phyloP scores from a whole-genome alignment of 2,797 vertebrate genomes.

The Clarias laeviceps region DNA sequence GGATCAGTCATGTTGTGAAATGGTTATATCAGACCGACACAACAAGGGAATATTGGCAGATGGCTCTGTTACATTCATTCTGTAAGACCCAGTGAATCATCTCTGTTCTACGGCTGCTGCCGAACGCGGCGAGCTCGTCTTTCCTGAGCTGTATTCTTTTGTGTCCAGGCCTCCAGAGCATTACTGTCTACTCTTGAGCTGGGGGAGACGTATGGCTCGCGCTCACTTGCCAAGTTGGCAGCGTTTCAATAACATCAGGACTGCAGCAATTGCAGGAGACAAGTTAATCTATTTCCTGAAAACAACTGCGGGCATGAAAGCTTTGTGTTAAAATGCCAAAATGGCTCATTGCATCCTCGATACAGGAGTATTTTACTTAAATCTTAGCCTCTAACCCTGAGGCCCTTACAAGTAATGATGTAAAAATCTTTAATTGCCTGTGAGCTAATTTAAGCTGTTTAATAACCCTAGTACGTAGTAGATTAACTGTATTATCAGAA shows the following conservation, averaged over 20 bases:
- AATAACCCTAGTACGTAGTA: constrained; percentile 20
- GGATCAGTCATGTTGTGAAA: constrained; percentile 17
- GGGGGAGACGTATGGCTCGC: constrained; percentile 61
- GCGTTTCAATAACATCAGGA: constrained; percentile 74
- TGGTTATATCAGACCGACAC: constrained; percentile 19
- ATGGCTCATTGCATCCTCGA: constrained; percentile 43
- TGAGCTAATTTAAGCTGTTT: constrained; percentile 9
- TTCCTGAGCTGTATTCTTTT: constrained; percentile 58
- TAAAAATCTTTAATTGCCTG: constrained; percentile 29
- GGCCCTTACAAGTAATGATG: constrained; percentile 10
- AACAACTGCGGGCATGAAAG: constrained; percentile 66
- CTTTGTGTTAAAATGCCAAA: constrained; percentile 55
- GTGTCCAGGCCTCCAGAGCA: constrained; percentile 57
- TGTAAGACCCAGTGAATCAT: constrained; percentile 45
- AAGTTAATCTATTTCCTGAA: constrained; percentile 76
- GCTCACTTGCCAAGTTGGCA: constrained; percentile 72
- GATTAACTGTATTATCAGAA: constrained; percentile 14
- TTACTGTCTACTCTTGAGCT: constrained; percentile 59
- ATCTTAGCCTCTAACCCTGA: constrained; percentile 7
- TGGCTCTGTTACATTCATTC: constrained; percentile 42
- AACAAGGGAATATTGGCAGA: constrained; percentile 48
- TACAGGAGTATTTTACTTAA: constrained; percentile 24
- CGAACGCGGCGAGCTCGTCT: constrained; percentile 54
- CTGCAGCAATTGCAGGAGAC: constrained; percentile 71
- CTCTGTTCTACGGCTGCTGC: constrained; percentile 50